Percentiles rank a stretch among this genome's conserved stretches.
These are phyloP conservation scores for Coregonus sp. DNA, from an alignment of 2,797 vertebrate species.

Conservation along the genomic window DNA sequence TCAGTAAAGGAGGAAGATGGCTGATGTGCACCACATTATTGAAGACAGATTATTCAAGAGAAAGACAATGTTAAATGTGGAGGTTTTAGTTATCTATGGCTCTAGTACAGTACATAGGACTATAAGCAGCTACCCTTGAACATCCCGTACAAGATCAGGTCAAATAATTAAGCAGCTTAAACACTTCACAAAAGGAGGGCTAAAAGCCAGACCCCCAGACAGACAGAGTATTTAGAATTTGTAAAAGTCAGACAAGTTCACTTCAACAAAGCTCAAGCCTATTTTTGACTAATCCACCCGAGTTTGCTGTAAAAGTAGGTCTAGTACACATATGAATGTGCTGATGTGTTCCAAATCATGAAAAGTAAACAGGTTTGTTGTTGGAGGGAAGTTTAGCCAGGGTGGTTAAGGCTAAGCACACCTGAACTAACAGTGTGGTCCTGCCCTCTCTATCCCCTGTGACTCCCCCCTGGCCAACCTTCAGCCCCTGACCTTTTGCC, in stretches of 20 bases:
- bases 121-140: conserved; percentile 64
- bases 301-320: conserved; percentile 22
- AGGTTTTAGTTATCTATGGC: conserved; percentile 60
- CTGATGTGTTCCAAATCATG: conserved; percentile 21
- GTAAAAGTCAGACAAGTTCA: conserved; percentile 50
- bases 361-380: conserved; percentile 41
- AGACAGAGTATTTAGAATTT: conserved; percentile 57
- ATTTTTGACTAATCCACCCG: conserved; percentile 22
- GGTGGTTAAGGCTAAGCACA: conserved; percentile 51
- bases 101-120: conserved; percentile 54
- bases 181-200: conserved; percentile 66
- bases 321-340: conserved; percentile 21
- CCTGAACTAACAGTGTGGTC: conserved; percentile 54
- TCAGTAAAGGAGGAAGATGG: conserved; percentile 25
- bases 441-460: conserved; percentile 49
- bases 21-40: background rate
- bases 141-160: conserved; percentile 71
- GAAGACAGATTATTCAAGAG: conserved; percentile 22
- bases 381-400: conserved; percentile 33
- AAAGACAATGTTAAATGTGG: conserved; percentile 44
- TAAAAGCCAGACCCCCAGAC: conserved; percentile 67
- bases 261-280: conserved; percentile 36
- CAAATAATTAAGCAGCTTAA: conserved; percentile 77
- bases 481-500: conserved; percentile 65
- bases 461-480: conserved; percentile 54